phyloP scores from a whole-genome alignment of 2,113 vertebrate species.

The Malurus elegans region DNA sequence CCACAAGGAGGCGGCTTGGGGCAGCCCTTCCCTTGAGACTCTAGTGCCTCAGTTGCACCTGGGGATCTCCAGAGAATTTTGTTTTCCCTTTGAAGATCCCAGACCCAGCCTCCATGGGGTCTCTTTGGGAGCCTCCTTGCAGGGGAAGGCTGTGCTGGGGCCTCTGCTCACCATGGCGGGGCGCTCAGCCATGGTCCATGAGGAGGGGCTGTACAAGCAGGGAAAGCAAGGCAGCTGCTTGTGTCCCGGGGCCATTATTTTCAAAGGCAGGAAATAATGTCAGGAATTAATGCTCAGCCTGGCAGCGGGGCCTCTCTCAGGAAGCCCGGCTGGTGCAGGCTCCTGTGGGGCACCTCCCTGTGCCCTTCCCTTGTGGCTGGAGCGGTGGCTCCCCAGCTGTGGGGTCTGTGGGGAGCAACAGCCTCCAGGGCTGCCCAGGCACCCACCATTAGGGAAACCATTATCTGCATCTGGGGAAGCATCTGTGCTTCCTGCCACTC shows the following conservation, averaged over 20 bases:
- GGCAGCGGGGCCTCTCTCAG: not conserved
- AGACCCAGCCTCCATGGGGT: not conserved
- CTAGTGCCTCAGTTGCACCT: not conserved
- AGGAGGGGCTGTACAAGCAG: rapidly evolving
- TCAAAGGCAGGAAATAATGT: not conserved
- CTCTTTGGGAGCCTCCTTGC: not conserved
- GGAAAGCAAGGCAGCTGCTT: not conserved
- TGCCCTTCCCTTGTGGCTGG: not conserved
- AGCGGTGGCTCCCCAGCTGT: rapidly evolving
- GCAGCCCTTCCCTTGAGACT: not conserved
- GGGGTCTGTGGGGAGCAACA: rapidly evolving
- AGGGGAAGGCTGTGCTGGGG: not conserved
- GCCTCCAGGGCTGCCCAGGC: rapidly evolving
- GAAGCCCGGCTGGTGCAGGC: not conserved
- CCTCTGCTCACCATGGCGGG: rapidly evolving
- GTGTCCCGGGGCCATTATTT: not conserved
- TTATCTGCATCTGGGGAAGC: not conserved
- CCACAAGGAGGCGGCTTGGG: rapidly evolving
- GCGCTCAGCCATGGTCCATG: not conserved
- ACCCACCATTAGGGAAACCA: not conserved
- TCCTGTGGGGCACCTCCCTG: not conserved
- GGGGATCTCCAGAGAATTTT: not conserved
- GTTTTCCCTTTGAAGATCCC: not conserved
- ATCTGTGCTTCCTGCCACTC: not conserved
- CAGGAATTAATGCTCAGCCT: not conserved